Base-by-base conservation (phyloP, 2,113 vertebrate species). In the Rhea americana region DNA sequence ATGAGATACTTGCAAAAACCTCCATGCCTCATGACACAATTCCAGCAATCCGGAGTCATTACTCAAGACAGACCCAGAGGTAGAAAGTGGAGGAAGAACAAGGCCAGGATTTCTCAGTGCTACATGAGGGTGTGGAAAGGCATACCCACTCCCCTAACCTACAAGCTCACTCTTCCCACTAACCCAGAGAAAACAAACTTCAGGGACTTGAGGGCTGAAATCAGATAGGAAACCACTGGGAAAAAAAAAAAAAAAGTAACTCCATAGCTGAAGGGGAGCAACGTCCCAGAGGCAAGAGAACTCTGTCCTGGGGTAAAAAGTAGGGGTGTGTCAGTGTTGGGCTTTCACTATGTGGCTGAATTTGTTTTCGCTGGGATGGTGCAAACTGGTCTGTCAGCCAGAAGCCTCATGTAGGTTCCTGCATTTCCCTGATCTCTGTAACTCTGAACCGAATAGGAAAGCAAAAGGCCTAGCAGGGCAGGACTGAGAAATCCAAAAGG, bases 251-350 rank as follows among this genome's bases (percentile, higher is more conserved):
- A 85, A n/a, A n/a, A n/a, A n/a, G 59, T 1, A 1, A 41, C 37
- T 66, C 51, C 22, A 11, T 0, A 58, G 63, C 21, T 47, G 47
- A 66, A 62, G 26, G 16, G 30, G 13, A 61, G 50, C 0, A 0
- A 50, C 2, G 7, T 47, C 76, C 61, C 51, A 0, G 9, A 75
- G 80, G 56, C 84, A 67, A 32, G 21, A 85, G 70, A 87, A 66
- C 9, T 19, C 67, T 41, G 59, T 56, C 35, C 62, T 1, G 0
- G 10, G 39, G 47, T 15, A 37, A 51, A 45, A 86, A 21, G 16
- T 12, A 4, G 56, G 13, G 39, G 9, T 22, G 45, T 37, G 41
- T 71, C 58, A 51, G 24, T 3, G 9, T 8, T 51, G 51, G 68
- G 32, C 56, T 50, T 68, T 7, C 6, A 6, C 47, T 48, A 32